Evolutionary conservation across 2,113 vertebrate species (phyloP), one percentile per base, ranked within the genome.

Genomic region (Dipodomys spectabilis): DNA sequence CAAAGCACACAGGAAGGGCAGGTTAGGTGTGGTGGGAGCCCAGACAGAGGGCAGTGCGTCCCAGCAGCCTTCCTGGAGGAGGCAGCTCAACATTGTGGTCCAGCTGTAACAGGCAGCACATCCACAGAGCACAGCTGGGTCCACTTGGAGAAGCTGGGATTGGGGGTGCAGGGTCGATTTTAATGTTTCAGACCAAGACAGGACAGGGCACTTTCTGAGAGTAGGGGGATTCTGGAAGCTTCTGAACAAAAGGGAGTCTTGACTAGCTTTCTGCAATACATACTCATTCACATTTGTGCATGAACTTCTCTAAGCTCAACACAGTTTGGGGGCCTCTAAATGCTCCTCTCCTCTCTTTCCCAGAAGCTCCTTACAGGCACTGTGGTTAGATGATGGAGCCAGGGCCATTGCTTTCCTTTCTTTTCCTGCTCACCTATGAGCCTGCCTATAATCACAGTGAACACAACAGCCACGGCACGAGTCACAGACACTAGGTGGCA

Each of bases 261-360:
- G 73, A 69, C 73, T 39, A 39, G 39, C 39, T 15, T 16, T n/a
- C 30, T 27, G 28, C 25, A 12, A 5, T 20, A 35, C 13, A 0
- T 12, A 15, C 12, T 2, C 6, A 15, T 22, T 28, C 35, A 23
- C 35, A 39, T 39, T 39, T 39, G 39, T 39, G 39, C 65, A 53
- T 0, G 4, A 16, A 27, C 32, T 15, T 0, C 35, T 12, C 32
- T 18, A 53, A 88, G 8, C 44, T 32, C 28, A 39, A 27, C 32
- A 13, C 0, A 2, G 7, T 32, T 23, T 39, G 16, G 0, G 0
- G 4, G 20, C 8, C 65, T 35, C 22, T 28, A 2, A 30, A 0
- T 0, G 0, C 2, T 23, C 25, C 44, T 0, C 30, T 5, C 53
- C 35, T 13, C 1, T 18, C 49, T 88, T 45, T 28, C 78, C 72